phyloP scores from a whole-genome alignment of 2,888 invertebrate species.

The Diadegma fenestrale region DNA sequence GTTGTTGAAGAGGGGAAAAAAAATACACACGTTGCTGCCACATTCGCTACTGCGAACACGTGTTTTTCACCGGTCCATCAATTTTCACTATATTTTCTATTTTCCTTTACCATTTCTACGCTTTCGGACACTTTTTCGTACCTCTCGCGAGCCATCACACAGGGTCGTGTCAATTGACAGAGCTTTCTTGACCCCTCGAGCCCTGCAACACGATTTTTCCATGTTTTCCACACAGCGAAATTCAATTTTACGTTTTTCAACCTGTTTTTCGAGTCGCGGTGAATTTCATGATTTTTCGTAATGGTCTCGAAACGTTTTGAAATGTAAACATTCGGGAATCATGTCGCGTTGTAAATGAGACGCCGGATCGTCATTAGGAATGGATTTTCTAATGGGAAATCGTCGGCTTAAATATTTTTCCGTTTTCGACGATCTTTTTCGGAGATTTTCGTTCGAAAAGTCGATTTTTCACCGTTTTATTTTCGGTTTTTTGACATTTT shows the following conservation, averaged over 20 bases:
- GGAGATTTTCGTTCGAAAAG: background rate
- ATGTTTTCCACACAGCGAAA: background rate
- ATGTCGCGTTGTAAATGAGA: background rate
- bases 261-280: background rate
- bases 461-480: background rate
- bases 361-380: background rate
- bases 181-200: background rate
- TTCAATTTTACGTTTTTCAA: background rate
- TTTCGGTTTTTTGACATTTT: background rate
- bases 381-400: background rate
- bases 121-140: background rate
- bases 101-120: background rate
- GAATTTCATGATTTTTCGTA: background rate
- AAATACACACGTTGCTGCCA: constrained; percentile 51
- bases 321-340: background rate
- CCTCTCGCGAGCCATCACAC: constrained; percentile 3
- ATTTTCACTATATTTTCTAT: constrained; percentile 5
- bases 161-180: constrained; percentile 30
- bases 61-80: constrained; percentile 45
- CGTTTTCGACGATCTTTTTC: background rate
- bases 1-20: constrained; percentile 33
- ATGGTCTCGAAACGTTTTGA: background rate
- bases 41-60: constrained; percentile 51
- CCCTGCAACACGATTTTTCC: background rate
- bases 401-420: background rate